Conservation (phyloP, 2,113 vertebrate species). For the Monarcha castaneiventris region DNA sequence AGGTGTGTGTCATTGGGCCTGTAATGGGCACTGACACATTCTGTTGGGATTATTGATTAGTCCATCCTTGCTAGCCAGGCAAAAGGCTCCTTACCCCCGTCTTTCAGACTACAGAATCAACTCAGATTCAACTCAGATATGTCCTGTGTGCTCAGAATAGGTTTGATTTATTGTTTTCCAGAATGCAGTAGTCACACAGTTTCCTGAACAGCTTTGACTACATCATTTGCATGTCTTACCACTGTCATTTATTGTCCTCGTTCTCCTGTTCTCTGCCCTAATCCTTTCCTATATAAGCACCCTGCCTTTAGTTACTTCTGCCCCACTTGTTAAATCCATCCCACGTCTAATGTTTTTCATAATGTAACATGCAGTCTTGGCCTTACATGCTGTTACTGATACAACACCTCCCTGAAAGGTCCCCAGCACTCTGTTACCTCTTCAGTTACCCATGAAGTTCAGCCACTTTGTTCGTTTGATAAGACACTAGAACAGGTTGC, state of each 20-base stretch:
- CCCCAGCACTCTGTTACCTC: neutral
- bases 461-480: neutral
- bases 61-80: neutral
- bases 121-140: neutral
- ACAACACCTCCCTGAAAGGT: neutral
- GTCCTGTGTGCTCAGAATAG: neutral
- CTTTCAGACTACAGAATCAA: neutral
- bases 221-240: neutral
- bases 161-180: neutral
- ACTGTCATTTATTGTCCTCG: neutral
- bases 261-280: neutral
- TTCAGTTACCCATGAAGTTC: neutral
- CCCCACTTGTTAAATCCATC: neutral
- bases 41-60: neutral
- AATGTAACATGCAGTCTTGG: neutral
- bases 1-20: neutral
- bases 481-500: neutral
- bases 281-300: neutral
- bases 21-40: neutral
- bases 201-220: neutral
- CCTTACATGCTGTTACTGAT: neutral
- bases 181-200: neutral
- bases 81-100: neutral
- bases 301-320: neutral
- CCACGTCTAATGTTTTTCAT: neutral